Conservation (phyloP, 2,797 vertebrate species). For the Chlorospingus semifuscus region DNA sequence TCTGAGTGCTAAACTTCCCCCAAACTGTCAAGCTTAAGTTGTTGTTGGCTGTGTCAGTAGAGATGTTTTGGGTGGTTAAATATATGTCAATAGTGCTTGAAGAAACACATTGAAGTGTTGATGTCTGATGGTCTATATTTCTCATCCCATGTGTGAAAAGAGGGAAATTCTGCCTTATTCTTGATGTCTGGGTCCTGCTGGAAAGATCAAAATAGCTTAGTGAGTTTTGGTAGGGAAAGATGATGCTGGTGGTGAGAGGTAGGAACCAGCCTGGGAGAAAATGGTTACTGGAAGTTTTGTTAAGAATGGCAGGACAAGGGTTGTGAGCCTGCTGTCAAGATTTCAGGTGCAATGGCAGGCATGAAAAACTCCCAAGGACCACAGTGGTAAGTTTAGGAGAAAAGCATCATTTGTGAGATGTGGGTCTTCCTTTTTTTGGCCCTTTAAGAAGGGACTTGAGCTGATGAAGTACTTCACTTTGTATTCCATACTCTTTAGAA, state of each 20-base stretch:
- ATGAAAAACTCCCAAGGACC: not conserved
- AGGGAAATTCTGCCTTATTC: not conserved
- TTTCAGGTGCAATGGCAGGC: not conserved
- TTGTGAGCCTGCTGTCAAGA: not conserved
- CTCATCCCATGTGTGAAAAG: not conserved
- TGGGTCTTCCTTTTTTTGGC: not conserved
- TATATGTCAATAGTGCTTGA: not conserved
- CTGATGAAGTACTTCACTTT: not conserved
- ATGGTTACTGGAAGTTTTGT: not conserved
- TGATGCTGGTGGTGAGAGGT: not conserved
- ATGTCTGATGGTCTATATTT: not conserved
- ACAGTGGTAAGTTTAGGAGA: not conserved
- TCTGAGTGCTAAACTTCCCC: not conserved
- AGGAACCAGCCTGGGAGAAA: not conserved
- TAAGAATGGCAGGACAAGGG: not conserved
- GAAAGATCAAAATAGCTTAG: not conserved
- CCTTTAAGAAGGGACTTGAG: not conserved
- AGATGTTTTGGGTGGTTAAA: constrained; percentile 6
- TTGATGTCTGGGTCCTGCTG: not conserved
- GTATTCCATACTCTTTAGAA: not conserved
- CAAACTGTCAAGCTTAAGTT: not conserved
- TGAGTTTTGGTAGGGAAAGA: not conserved
- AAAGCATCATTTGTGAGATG: rapidly evolving
- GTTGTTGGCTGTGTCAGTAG: not conserved
- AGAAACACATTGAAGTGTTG: not conserved